Evolutionary conservation across 2,797 vertebrate species (phyloP).

Genomic region (Karalla daura): DNA sequence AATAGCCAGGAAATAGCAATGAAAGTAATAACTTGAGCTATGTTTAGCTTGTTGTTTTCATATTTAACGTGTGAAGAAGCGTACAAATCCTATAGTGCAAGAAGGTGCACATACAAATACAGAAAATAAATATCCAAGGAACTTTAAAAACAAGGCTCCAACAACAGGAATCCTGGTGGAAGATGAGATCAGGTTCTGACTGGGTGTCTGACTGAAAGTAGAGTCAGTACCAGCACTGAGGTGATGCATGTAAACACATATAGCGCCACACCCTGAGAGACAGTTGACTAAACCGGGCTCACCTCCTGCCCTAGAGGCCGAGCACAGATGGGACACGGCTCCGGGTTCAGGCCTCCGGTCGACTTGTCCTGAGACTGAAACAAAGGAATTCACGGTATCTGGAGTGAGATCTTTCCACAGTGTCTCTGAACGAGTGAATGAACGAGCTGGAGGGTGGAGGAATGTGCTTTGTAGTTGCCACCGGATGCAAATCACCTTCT

Average conservation of each 20-base stretch:
- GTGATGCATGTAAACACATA: neutral
- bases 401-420: neutral
- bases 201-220: neutral
- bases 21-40: no score
- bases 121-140: no score
- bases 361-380: slow-evolving; percentile 96
- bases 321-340: slow-evolving; percentile 98
- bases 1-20: no score
- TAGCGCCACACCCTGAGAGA: neutral
- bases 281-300: slow-evolving; percentile 38
- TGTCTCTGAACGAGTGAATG: neutral
- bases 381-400: neutral
- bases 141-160: no score
- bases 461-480: neutral
- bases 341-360: slow-evolving; percentile 94
- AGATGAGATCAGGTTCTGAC: no score
- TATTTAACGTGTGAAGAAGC: no score
- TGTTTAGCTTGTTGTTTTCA: no score
- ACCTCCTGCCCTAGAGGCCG: slow-evolving; percentile 95
- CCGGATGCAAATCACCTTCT: slow-evolving; percentile 86
- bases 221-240: neutral
- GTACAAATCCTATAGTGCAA: no score
- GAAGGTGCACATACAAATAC: no score
- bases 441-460: neutral
- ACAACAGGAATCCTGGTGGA: neutral